These are phyloP conservation scores for Luperina testacea DNA, from an alignment of 2,888 invertebrate species.

Conservation along the genomic window DNA sequence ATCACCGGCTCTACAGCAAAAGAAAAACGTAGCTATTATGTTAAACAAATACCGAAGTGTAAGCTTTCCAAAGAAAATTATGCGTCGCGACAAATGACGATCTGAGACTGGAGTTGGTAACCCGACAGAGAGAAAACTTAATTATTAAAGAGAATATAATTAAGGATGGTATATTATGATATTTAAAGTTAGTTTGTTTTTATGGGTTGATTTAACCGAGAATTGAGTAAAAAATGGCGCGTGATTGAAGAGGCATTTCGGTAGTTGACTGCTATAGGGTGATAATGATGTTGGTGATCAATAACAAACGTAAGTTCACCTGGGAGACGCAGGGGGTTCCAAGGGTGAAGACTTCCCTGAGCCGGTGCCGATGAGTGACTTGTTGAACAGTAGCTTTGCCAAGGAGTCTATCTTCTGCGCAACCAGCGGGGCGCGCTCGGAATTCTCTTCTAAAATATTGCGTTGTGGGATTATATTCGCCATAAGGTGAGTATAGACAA, in stretches of 20 bases:
- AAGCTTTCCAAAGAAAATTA: neutral
- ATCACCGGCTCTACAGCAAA: conserved; percentile 76
- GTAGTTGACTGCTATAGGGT: neutral
- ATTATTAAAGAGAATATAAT: no score
- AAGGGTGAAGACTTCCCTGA: conserved; percentile 87
- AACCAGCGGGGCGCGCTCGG: conserved; percentile 92
- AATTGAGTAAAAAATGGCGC: neutral
- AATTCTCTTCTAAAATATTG: conserved; percentile 81
- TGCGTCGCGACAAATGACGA: neutral
- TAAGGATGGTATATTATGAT: no score
- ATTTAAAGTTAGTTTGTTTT: no score
- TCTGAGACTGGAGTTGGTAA: neutral
- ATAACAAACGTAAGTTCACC: conserved; percentile 68
- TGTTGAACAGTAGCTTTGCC: conserved; percentile 93
- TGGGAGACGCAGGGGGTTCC: conserved; percentile 83
- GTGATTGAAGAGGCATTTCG: neutral
- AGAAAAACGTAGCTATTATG: neutral
- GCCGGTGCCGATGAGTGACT: conserved; percentile 86
- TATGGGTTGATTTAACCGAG: neutral
- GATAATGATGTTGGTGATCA: neutral
- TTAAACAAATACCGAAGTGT: neutral
- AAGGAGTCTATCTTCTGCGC: conserved; percentile 94
- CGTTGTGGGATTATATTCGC: neutral
- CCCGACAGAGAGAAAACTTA: neutral
- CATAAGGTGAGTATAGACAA: no score